Base-by-base conservation (phyloP, 1,140 invertebrate genomes). In the Phthorimaea operculella region DNA sequence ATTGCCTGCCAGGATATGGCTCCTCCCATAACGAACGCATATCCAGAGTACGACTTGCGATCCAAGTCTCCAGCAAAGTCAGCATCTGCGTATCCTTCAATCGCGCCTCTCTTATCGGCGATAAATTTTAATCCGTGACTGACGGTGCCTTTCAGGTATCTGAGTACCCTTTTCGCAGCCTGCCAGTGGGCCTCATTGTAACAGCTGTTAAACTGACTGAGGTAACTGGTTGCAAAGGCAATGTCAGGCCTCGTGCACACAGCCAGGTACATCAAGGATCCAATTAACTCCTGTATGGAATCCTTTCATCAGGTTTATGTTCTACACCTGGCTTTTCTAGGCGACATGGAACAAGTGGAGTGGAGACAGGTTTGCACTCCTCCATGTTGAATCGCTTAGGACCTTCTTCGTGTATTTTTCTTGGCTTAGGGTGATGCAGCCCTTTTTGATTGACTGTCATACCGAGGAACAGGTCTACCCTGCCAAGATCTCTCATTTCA, bases 211-310 rank as follows among this genome's bases (percentile, higher is more conserved):
- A 51, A 51, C 33, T 51, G 50, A 16, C 50, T 21, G 4, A 34
- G 11, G 28, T 10, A 33, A n/a, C 47, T 49, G 18, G 16, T 17
- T 6, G 47, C 11, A 49, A n/a, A 17, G 4, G 47, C 15, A 15
- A 49, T 49, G 15, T 49, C 47, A 4, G 47, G 47, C 11, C 18
- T 49, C 11, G 47, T 49, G 15, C 15, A 21, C 18, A 49, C 47
- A 17, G 47, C n/a, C 47, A 49, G 10, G 11, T 49, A 49, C 47
- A 49, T 49, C 16, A 49, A 49, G 15, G 16, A 49, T 49, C 47
- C 47, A 3, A 49, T 49, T 11, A 49, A 49, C 4, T 49, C 16
- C 16, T 4, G 11, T 49, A 49, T 21, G 47, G 47, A 49, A 49
- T 49, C n/a, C 21, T 49, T 21, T 49, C 47, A 49, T 49, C 16